Percentiles rank a stretch among this genome's conserved stretches.
These are phyloP conservation scores for Rhea americana DNA, from an alignment of 2,113 vertebrate genomes.

Conservation along the genomic window DNA sequence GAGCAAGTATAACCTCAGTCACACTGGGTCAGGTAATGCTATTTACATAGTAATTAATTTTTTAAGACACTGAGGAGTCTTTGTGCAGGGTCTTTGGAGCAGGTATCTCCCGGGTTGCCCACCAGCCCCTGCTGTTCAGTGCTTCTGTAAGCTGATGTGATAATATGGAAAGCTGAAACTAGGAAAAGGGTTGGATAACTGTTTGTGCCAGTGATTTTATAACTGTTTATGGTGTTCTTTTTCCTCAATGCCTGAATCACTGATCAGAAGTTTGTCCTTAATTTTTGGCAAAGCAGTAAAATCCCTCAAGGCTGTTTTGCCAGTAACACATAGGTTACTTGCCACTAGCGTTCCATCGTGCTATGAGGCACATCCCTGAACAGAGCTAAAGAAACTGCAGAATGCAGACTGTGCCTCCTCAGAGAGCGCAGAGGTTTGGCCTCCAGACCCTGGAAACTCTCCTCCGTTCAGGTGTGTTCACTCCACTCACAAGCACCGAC, in stretches of 20 bases:
- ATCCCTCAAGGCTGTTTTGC: background rate
- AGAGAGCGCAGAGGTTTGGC: background rate
- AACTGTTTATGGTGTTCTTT: background rate
- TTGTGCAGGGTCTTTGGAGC: background rate
- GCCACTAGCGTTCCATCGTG: background rate
- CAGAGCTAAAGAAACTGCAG: background rate
- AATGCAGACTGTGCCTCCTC: background rate
- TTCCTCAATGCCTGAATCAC: background rate
- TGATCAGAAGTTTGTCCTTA: background rate
- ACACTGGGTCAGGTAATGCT: too few species aligned
- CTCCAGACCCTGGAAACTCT: background rate
- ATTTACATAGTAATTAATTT: too few species aligned
- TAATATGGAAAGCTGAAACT: fast-evolving
- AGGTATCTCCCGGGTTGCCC: background rate
- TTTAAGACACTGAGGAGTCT: too few species aligned
- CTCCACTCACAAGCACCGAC: fast-evolving
- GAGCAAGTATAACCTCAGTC: too few species aligned
- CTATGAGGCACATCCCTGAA: background rate
- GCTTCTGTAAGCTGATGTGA: fast-evolving
- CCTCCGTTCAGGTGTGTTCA: background rate
- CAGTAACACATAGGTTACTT: background rate
- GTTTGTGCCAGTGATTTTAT: fast-evolving
- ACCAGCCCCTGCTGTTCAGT: background rate
- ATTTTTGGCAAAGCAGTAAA: background rate
- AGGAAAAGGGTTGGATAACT: background rate